Conservation (phyloP, 2,797 vertebrate genomes). For the Chromis chromis region DNA sequence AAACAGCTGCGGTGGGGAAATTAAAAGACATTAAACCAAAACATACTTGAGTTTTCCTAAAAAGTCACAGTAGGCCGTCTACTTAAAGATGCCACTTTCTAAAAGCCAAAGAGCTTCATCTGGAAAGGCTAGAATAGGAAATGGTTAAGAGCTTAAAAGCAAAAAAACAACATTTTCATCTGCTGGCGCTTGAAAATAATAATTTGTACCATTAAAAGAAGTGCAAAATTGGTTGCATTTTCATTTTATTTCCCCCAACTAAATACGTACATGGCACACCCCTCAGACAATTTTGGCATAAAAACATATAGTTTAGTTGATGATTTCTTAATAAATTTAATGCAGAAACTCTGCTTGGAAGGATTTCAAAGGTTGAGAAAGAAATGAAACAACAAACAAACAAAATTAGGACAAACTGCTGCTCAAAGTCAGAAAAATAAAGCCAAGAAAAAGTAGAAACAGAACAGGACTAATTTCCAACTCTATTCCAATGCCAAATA, state of each 20-base stretch:
- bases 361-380: neutral
- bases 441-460: constrained; percentile 19
- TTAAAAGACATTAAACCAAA: constrained; percentile 43
- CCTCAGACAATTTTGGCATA: neutral
- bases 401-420: constrained; percentile 31
- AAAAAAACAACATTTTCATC: neutral
- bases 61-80: constrained; percentile 34
- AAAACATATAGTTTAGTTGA: neutral
- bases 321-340: neutral
- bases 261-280: neutral
- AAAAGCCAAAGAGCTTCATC: neutral
- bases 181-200: neutral
- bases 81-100: constrained; percentile 21
- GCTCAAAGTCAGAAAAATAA: constrained; percentile 27
- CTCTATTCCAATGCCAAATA: constrained; percentile 8
- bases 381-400: constrained; percentile 18
- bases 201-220: neutral
- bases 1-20: constrained; percentile 46
- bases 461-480: constrained; percentile 15
- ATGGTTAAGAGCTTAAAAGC: neutral
- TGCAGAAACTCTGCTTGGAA: neutral
- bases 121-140: constrained; percentile 1
- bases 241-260: neutral
- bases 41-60: constrained; percentile 29
- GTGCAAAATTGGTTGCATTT: neutral